Percentiles rank a stretch among this genome's conserved stretches.
Conservation (phyloP, 2,113 vertebrate genomes). For the Alosa alosa region DNA sequence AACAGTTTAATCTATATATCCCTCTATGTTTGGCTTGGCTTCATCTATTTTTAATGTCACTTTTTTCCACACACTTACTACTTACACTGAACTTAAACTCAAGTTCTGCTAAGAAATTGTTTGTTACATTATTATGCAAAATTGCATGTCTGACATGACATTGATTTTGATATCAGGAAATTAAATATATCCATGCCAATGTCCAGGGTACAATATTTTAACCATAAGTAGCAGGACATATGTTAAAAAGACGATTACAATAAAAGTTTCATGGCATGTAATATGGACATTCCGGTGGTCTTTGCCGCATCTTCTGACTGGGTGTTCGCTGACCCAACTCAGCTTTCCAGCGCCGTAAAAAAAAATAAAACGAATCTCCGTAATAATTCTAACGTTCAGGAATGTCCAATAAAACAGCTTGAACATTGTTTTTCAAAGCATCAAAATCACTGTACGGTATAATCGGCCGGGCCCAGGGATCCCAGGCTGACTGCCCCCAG, state of each 20-base stretch:
- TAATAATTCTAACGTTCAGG: conserved; percentile 7
- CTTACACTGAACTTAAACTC: background rate
- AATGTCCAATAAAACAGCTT: conserved; percentile 30
- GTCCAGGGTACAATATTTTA: background rate
- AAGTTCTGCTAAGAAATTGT: background rate
- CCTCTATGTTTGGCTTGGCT: background rate
- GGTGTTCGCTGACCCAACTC: conserved; percentile 1
- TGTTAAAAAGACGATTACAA: background rate
- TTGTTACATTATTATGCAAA: background rate
- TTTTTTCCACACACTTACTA: background rate
- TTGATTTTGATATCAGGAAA: background rate
- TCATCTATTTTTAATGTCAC: background rate
- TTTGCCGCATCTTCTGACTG: background rate
- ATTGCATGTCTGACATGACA: background rate
- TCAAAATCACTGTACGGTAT: conserved; percentile 23
- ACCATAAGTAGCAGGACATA: background rate
- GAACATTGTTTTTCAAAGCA: conserved; percentile 21
- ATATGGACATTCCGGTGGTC: background rate
- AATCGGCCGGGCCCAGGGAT: background rate
- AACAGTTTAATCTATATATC: background rate
- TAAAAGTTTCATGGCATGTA: conserved; percentile 1
- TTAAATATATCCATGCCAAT: background rate
- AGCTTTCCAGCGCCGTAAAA: background rate
- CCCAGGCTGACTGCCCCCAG: conserved; percentile 44
- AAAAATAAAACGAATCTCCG: background rate